Conservation (phyloP, 1,140 invertebrate genomes). For the Temnothorax longispinosus region DNA sequence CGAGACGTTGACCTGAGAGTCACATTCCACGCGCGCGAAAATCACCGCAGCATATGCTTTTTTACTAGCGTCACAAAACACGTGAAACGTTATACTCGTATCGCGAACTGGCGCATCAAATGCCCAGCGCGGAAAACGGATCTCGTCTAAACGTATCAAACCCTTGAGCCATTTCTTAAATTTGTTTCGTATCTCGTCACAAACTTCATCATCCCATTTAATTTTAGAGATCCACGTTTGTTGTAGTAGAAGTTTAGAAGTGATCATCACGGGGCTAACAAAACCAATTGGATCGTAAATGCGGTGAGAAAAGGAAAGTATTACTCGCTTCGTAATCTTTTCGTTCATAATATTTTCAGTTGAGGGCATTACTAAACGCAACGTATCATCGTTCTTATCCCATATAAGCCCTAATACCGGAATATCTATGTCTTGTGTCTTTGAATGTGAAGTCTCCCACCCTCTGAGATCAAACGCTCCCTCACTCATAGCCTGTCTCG, state of each 20-base stretch:
- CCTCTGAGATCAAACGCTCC: slow-evolving; percentile 75
- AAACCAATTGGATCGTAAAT: background rate
- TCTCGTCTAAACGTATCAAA: too few relatives aligned
- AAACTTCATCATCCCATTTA: background rate
- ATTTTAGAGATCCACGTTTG: background rate
- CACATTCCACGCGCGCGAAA: too few relatives aligned
- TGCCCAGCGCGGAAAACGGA: too few relatives aligned
- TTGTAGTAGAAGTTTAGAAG: background rate
- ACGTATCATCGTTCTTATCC: background rate
- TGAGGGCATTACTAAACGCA: background rate
- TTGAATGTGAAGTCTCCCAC: slow-evolving; percentile 66
- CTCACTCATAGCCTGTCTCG: slow-evolving; percentile 62
- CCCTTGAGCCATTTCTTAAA: background rate
- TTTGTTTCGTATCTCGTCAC: background rate
- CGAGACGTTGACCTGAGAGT: too few relatives aligned
- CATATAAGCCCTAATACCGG: background rate
- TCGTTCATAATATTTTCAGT: background rate
- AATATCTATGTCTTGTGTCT: background rate
- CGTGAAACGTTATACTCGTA: too few relatives aligned
- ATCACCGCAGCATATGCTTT: too few relatives aligned
- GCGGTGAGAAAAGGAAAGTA: background rate
- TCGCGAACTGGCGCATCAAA: too few relatives aligned
- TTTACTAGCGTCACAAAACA: too few relatives aligned
- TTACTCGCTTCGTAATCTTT: background rate
- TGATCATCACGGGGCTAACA: background rate